A percentile compares a stretch with the other conserved stretches of the same genome.
Evolutionary conservation across 2,797 vertebrate genomes (phyloP).

Genomic region (Gouania willdenowi): DNA sequence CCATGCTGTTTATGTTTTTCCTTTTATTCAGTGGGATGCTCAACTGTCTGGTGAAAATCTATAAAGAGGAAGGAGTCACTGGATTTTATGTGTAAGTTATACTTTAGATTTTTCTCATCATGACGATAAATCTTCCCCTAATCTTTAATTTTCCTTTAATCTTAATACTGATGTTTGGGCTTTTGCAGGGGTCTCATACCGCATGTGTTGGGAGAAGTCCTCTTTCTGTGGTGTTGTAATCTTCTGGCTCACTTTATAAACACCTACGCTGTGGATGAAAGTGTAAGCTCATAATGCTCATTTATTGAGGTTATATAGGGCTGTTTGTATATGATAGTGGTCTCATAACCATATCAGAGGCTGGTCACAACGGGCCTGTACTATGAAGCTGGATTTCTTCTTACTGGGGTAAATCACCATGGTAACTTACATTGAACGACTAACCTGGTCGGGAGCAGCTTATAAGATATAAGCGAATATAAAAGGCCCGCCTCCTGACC

Average conservation of each 20-base stretch:
- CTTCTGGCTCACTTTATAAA: conserved; percentile 88
- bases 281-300: too few species aligned
- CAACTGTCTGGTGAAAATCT: conserved; percentile 78
- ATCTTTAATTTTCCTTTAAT: neutral
- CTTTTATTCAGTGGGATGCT: conserved; percentile 72
- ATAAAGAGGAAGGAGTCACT: conserved; percentile 83
- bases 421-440: too few species aligned
- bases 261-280: conserved; percentile 84
- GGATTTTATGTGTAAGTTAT: conserved; percentile 87
- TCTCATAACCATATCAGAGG: too few species aligned
- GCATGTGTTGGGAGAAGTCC: conserved; percentile 83
- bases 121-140: neutral
- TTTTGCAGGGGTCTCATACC: conserved; percentile 82
- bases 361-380: too few species aligned
- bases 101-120: neutral
- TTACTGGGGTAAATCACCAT: too few species aligned
- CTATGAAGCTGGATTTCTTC: too few species aligned
- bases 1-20: too few species aligned
- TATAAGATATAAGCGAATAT: too few species aligned
- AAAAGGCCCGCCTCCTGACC: too few species aligned
- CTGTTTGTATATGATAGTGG: too few species aligned
- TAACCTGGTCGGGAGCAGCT: too few species aligned
- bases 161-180: conserved; percentile 41
- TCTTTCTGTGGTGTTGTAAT: conserved; percentile 89
- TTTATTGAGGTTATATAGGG: too few species aligned